Evolutionary conservation across 2,888 invertebrate species (phyloP), one percentile per base, ranked within the genome.

Genomic region (Melieria omissa): DNA sequence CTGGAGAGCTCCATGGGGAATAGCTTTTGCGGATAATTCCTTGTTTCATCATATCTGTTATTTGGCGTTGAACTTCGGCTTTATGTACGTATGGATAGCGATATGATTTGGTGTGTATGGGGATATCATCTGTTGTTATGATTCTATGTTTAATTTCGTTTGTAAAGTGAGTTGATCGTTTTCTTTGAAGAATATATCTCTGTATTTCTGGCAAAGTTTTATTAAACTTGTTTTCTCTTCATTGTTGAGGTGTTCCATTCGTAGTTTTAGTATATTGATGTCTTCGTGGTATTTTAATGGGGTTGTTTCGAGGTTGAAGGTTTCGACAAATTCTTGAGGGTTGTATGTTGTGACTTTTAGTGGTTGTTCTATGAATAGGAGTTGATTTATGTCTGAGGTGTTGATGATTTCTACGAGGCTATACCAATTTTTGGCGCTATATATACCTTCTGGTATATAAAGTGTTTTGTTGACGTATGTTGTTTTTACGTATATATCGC

Each of bases 171-270:
- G 16, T 16, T 16, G 16, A 16, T 16, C 16, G 16, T 16, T 16
- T 16, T 49, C 9, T 49, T 49, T 49, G 12, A 49, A 49, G 12
- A 49, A 49, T 49, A 49, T 12, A 12, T 49, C 49, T 12, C 10
- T 9, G 3, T 49, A 49, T 9, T 49, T 49, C 12, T 49, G 49
- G 49, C 49, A 49, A 10, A 49, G 3, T 49, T 49, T 49, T 49
- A 49, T 16, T 16, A 16, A 16, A 16, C 16, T 16, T 16, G 16
- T 16, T 16, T 65, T 73, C 55, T 74, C 72, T 67, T 74, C 73
- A 0, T n/a, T 9, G 49, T 74, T 74, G 0, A 76, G 47, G 41
- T 73, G 73, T 16, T 44, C 12, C 7, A 58, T 69, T 42, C 71
- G 46, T 47, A 73, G 44, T 9, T 70, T 45, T 42, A 47, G 6